phyloP scores from a whole-genome alignment of 2,888 invertebrate genomes.

The Cotesia congregata region DNA sequence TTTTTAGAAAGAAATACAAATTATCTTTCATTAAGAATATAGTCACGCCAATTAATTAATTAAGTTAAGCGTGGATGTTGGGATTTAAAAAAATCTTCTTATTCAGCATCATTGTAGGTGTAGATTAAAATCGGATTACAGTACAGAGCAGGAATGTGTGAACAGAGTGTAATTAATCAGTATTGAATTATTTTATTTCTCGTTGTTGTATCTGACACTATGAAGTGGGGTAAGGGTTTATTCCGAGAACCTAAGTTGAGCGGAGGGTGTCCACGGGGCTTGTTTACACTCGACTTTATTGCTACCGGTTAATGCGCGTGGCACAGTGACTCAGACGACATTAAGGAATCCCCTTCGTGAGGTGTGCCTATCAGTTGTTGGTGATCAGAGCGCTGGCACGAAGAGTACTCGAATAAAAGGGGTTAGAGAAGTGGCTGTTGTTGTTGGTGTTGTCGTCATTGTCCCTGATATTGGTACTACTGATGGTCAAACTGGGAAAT shows the following conservation, averaged over 20 bases:
- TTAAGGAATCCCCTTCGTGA: constrained; percentile 60
- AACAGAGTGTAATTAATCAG: not conserved
- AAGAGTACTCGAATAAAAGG: constrained; percentile 15
- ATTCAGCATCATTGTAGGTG: not conserved
- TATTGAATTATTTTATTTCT: not conserved
- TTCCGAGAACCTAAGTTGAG: constrained; percentile 32
- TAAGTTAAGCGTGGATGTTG: too few relatives aligned
- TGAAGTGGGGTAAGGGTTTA: constrained; percentile 31
- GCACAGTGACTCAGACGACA: constrained; percentile 56
- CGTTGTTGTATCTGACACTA: constrained; percentile 38
- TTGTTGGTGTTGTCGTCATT: constrained; percentile 3
- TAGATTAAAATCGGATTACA: not conserved
- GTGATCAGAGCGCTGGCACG: constrained; percentile 54
- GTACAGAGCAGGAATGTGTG: not conserved
- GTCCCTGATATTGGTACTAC: constrained; percentile 16
- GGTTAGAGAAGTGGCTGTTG: not conserved
- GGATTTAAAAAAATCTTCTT: too few relatives aligned
- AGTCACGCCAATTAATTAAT: too few relatives aligned
- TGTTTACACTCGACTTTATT: constrained; percentile 65
- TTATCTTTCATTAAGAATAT: too few relatives aligned
- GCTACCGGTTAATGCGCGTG: constrained; percentile 60
- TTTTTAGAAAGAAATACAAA: too few relatives aligned
- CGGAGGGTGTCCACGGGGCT: constrained; percentile 45
- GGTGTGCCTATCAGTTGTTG: constrained; percentile 60
- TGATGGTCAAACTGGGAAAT: not conserved